Percentiles rank a stretch among this genome's conserved stretches.
Evolutionary conservation across 2,113 vertebrate species (phyloP).

Genomic region (Cyanoderma ruficeps): DNA sequence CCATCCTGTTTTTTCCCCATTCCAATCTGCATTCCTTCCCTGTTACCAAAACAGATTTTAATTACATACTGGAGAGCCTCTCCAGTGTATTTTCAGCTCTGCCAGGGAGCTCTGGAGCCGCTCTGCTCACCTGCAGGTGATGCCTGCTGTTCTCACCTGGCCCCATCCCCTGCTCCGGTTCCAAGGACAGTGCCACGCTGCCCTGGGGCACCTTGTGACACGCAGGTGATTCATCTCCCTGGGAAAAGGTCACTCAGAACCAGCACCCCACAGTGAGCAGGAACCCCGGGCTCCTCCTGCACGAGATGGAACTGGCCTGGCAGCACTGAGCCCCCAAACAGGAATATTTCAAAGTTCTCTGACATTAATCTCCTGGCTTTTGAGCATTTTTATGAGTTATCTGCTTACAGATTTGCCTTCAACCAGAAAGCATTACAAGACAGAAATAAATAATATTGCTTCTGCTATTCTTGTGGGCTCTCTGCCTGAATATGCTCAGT

Average conservation of each 20-base stretch:
- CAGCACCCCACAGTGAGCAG: neutral
- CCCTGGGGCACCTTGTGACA: neutral
- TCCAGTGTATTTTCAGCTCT: neutral
- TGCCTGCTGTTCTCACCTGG: neutral
- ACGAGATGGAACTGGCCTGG: neutral
- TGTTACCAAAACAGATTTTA: constrained; percentile 30
- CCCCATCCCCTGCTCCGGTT: neutral
- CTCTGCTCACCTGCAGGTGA: constrained; percentile 7
- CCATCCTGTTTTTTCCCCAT: neutral
- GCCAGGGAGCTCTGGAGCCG: neutral
- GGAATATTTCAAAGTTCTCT: neutral
- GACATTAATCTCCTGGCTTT: neutral
- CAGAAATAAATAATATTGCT: constrained; percentile 3
- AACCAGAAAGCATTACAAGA: constrained; percentile 3
- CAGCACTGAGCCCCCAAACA: neutral
- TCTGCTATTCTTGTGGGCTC: neutral
- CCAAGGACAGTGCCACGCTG: neutral
- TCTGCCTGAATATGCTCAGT: neutral
- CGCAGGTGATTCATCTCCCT: neutral
- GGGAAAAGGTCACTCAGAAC: neutral
- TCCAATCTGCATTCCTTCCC: neutral
- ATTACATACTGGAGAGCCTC: constrained; percentile 9
- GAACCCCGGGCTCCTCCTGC: neutral
- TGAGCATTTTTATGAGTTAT: constrained; percentile 6
- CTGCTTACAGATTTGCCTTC: constrained; percentile 16